Evolutionary conservation across 2,888 invertebrate genomes (phyloP), one percentile per base, ranked within the genome.

Genomic region (Dorcus hopei): DNA sequence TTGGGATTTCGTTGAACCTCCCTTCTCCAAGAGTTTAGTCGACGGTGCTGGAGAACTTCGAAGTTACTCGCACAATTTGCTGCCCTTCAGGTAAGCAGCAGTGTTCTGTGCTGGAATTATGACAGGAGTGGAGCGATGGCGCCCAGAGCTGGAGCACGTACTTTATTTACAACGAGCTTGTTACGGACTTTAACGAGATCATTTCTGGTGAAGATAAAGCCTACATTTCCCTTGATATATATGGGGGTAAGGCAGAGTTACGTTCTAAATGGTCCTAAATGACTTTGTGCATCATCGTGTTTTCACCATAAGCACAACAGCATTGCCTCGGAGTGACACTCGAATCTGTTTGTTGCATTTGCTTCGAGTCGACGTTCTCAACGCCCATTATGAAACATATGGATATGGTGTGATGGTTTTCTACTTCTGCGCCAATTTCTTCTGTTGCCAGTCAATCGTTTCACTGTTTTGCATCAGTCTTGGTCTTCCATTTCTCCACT

Each of bases 321-420:
- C 97, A 73, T 84, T 82, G 16, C 94, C 95, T 67, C 97, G 88
- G 59, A 98, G 86, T 26, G 95, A 92, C 79, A 93, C 90, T 78
- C 99, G 94, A 78, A 99, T 99, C 81, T 97, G 94, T 83, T 99
- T 97, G 94, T 83, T 99, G 99, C 98, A 99, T 99, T 82, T 99
- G 99, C 80, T 94, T 96, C 43, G 99, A 99, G 71, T 99, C 95
- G 76, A 99, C 99, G 88, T 99, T 99, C 91, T 99, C 99, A 70
- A 97, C 98, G 76, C 97, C 97, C 78, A 99, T 98, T 73, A 99
- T 93, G 85, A 99, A 98, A 82, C 97, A 97, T 85, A 14, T 14
- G n/a, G n/a, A n/a, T n/a, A n/a, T n/a, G n/a, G 1, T 14, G 14
- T 14, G 14, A 14, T 14, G 14, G 14, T 14, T 1, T 14, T 14